Percentiles rank a stretch among this genome's conserved stretches.
These are phyloP conservation scores for Yasuhikotakia modesta DNA, from an alignment of 2,797 vertebrate species.

Conservation along the genomic window DNA sequence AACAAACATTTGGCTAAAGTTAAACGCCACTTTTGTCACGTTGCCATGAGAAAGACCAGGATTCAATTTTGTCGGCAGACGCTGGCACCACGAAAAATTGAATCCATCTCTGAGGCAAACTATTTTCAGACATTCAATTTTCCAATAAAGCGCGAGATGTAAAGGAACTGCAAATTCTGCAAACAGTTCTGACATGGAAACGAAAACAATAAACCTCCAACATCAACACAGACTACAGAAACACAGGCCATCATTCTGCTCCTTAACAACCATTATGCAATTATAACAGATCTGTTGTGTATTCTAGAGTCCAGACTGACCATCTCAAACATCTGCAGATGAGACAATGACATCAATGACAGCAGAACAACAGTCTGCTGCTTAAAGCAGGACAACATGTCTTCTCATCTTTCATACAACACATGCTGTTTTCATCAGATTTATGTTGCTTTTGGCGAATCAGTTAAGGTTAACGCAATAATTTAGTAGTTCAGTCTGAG, in stretches of 20 bases:
- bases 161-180: neutral
- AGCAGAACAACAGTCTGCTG: too few species aligned
- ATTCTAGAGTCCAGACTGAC: conserved; percentile 31
- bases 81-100: conserved; percentile 23
- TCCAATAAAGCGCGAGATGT: neutral
- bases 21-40: neutral
- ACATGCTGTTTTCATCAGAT: too few species aligned
- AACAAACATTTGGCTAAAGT: neutral
- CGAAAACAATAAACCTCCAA: conserved; percentile 40
- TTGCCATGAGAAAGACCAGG: conserved; percentile 34
- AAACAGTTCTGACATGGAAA: neutral
- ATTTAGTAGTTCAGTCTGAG: too few species aligned
- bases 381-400: too few species aligned
- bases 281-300: conserved; percentile 46
- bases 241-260: conserved; percentile 28
- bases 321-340: conserved; percentile 22
- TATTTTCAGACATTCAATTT: conserved; percentile 35
- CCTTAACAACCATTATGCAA: conserved; percentile 37
- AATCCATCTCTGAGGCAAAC: conserved; percentile 25
- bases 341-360: too few species aligned
- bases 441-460: too few species aligned
- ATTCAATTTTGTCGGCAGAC: conserved; percentile 28
- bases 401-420: too few species aligned
- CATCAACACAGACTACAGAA: conserved; percentile 27
- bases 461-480: too few species aligned